Evolutionary conservation across 2,888 invertebrate species (phyloP), one percentile per base, ranked within the genome.

Genomic region (Cryptosula pallasiana): DNA sequence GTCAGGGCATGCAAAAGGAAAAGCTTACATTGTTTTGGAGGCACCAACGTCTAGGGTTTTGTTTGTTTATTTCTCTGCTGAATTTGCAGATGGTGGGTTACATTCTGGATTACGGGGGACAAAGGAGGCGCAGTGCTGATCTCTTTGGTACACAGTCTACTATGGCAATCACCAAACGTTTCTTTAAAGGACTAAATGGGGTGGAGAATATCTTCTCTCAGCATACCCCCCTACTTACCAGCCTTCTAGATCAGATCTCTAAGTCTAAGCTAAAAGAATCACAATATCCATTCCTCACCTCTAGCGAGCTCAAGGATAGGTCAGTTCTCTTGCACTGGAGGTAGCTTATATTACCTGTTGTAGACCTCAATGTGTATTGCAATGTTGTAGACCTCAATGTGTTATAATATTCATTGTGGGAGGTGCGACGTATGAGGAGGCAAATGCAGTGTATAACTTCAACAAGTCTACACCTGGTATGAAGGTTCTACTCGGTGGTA

Each of bases 141-240:
- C 87, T 95, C 74, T 94, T 95, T 81, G 92, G 91, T 1, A 88
- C 90, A 72, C 91, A 92, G 82, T 91, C 91, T 78, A 88, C 89
- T 73, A 92, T 94, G 72, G 93, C 95, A 79, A 93, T 96, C 78
- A 96, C 96, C 0, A 95, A 96, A 85, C 88, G 92, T 83, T 90
- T 91, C 79, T 80, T 87, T 35, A 87, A 87, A 78, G 87, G 87
- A 36, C 92, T 90, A 81, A 95, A 92, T 89, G 99, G 97, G 0
- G 97, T 99, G 0, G 99, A 99, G 83, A 99, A 99, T 86, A 94
- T 99, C 75, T 99, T 96, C 86, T 98, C 99, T 0, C 99, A 99
- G 82, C 99, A 99, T 85, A 91, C 91, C n/a, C 97, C 99, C 0
- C 87, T 95, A 32, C 85, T 99, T 3, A 90, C 91, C 78, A 93